These are phyloP conservation scores for Agrochola macilenta DNA, from an alignment of 2,888 invertebrate genomes.

Conservation along the genomic window DNA sequence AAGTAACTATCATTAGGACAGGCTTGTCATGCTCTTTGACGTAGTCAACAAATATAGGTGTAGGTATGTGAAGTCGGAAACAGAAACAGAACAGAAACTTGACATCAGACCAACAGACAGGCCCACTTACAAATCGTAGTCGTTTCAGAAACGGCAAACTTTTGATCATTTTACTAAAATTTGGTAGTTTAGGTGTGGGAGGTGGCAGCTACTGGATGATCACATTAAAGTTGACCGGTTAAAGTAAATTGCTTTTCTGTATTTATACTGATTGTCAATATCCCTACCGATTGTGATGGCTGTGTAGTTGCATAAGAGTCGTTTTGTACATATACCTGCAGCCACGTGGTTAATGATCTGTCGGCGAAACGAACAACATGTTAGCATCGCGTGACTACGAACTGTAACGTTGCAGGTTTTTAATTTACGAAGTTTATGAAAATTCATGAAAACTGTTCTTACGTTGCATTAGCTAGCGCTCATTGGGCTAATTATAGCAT, in stretches of 20 bases:
- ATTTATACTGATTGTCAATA: not conserved
- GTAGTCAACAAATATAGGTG: no score
- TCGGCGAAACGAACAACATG: not conserved
- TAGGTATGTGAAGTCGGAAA: not conserved
- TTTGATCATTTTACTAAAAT: not conserved
- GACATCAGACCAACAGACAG: not conserved
- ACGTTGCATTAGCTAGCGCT: slow-evolving; percentile 20
- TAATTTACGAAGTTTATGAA: slow-evolving; percentile 34
- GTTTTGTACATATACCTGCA: not conserved
- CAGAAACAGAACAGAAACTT: no score
- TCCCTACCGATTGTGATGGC: not conserved
- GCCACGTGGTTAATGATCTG: slow-evolving; percentile 1
- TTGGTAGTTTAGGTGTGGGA: not conserved
- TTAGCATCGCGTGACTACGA: slow-evolving; percentile 40
- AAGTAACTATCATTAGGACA: not conserved
- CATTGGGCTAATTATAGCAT: slow-evolving; percentile 25
- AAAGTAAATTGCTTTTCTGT: not conserved
- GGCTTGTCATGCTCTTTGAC: not conserved
- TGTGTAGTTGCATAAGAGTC: not conserved
- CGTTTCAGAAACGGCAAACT: not conserved
- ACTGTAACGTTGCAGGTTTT: slow-evolving; percentile 13
- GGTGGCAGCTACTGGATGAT: not conserved
- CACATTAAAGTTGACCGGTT: not conserved
- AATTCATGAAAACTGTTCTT: slow-evolving; percentile 43
- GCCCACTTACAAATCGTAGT: not conserved